phyloP scores from a whole-genome alignment of 1,140 invertebrate species.

The Drosophila tristis region DNA sequence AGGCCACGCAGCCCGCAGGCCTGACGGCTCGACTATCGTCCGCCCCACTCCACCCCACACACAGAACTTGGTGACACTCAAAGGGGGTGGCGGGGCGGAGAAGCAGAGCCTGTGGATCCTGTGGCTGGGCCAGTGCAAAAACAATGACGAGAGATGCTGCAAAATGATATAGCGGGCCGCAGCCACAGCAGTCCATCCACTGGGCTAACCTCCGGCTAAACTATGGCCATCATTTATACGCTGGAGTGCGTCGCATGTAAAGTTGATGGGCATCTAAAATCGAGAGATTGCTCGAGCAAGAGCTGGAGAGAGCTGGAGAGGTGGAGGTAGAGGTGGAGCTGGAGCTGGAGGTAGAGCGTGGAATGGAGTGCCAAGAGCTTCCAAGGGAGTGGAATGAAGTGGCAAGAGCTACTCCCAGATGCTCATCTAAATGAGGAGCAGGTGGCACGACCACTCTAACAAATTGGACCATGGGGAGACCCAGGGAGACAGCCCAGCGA shows the following conservation, averaged over 20 bases:
- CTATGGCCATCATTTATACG: conserved; percentile 41
- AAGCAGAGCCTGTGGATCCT: no score
- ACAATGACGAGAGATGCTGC: conserved; percentile 51
- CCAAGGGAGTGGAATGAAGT: conserved; percentile 27
- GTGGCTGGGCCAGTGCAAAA: conserved; percentile 22
- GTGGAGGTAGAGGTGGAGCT: no score
- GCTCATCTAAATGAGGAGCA: conserved; percentile 30
- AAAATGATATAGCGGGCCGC: conserved; percentile 33
- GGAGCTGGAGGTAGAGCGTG: not conserved
- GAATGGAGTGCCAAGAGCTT: conserved; percentile 22
- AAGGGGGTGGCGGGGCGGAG: no score
- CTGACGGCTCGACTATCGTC: conserved; percentile 35
- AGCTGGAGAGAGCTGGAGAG: not conserved
- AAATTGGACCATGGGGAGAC: conserved; percentile 60
- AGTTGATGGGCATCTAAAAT: conserved; percentile 1
- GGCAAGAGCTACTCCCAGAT: conserved; percentile 14
- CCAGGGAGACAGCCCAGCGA: not conserved
- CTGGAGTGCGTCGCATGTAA: conserved; percentile 24
- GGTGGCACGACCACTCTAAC: conserved; percentile 56
- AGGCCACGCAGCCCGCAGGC: conserved; percentile 65
- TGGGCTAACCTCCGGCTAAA: conserved; percentile 44
- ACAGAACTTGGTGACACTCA: conserved; percentile 21
- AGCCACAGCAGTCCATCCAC: conserved; percentile 1
- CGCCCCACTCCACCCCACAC: conserved; percentile 4
- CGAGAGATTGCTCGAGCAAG: conserved; percentile 8